Evolutionary conservation across 2,797 vertebrate species (phyloP), one percentile per base, ranked within the genome.

Genomic region (Gambelia wislizenii): DNA sequence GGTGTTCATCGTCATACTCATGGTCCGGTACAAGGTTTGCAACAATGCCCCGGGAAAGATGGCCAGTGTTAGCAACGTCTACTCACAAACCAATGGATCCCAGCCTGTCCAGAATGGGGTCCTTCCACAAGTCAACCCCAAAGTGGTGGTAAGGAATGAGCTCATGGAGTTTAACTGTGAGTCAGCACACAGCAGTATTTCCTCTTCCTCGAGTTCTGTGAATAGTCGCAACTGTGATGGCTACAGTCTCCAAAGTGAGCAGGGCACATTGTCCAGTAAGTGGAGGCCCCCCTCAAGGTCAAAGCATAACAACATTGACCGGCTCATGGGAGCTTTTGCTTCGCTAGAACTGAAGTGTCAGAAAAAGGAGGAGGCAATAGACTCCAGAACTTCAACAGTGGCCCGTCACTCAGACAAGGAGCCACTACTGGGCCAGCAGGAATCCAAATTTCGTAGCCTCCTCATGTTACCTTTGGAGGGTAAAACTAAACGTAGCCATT

Each of bases 21-120:
- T 99, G 99, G 98, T 99, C 82, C 98, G 98, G 83, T 99, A 99
- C 83, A 99, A 99, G 90, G 98, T 99, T 88, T 98, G 98, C 95
- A 98, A 97, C 90, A 98, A 98, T 7, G 94, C 97, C 77, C 97
- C 97, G 3, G 95, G 96, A 89, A 98, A 98, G 97, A 96, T 98
- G 94, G 97, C 98, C 20, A 94, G 92, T 0, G 98, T 98, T 96
- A 98, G 98, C 96, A 98, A 99, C 0, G 97, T 98, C 7, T 99
- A 98, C 96, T 99, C 98, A 0, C 99, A 99, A 96, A 99, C 98
- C 30, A 99, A 99, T 0, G 98, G 98, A 54, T 98, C 98, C 7
- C 97, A 96, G 56, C 96, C 92, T 18, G 92, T 97, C 47, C 98
- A 98, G 86, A 98, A 98, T 0, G 98, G 98, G 59, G 96, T 97